These are phyloP conservation scores for Listronotus oregonensis DNA, from an alignment of 1,140 invertebrate genomes.

Conservation along the genomic window DNA sequence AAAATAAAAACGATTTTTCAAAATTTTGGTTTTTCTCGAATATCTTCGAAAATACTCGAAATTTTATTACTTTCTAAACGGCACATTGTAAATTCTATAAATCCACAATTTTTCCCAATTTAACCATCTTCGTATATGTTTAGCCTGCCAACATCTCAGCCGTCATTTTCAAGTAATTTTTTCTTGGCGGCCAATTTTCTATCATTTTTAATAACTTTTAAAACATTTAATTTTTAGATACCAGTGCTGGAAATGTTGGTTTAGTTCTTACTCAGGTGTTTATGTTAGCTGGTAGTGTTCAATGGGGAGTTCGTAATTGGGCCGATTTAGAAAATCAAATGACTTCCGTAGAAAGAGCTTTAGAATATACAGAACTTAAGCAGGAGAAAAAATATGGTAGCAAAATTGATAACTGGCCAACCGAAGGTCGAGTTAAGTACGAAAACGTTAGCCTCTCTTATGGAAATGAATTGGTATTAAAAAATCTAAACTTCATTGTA, in stretches of 20 bases:
- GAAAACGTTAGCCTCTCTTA: constrained; percentile 70
- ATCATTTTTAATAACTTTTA: too few relatives aligned
- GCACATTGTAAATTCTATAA: too few relatives aligned
- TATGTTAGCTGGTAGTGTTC: constrained; percentile 72
- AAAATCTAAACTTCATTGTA: constrained; percentile 66
- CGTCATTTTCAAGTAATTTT: too few relatives aligned
- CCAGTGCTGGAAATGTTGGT: constrained; percentile 69
- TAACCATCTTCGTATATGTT: too few relatives aligned
- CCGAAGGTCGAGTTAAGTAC: constrained; percentile 52
- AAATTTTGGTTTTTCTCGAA: too few relatives aligned
- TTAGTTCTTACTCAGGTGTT: constrained; percentile 80
- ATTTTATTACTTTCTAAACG: too few relatives aligned
- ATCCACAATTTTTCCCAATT: too few relatives aligned
- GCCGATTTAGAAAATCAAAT: constrained; percentile 85
- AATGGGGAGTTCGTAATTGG: constrained; percentile 80
- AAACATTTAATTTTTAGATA: constrained; percentile 25
- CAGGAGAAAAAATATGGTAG: constrained; percentile 26
- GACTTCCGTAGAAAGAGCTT: constrained; percentile 76
- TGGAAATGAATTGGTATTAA: constrained; percentile 69
- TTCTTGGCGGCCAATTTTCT: too few relatives aligned
- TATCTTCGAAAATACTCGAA: too few relatives aligned
- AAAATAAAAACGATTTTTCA: too few relatives aligned
- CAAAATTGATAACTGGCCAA: constrained; percentile 56
- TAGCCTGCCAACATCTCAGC: too few relatives aligned
- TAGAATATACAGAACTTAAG: constrained; percentile 68